phyloP scores from a whole-genome alignment of 2,888 invertebrate species.

The Limnephilus rhombicus region DNA sequence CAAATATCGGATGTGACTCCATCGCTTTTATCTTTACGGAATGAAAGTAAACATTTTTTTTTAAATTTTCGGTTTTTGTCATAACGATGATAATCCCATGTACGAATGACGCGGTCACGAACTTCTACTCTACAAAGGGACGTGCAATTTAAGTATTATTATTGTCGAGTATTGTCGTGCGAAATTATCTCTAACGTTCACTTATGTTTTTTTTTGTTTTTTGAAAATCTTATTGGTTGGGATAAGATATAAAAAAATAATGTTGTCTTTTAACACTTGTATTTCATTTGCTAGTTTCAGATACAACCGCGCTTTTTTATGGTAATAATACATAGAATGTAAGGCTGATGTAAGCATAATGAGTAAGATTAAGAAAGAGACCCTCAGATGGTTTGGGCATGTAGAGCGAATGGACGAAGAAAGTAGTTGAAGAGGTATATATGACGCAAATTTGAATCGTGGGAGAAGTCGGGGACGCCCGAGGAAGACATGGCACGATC shows the following conservation, averaged over 20 bases:
- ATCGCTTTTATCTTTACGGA: conserved; percentile 5
- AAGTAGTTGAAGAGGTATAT: too few relatives aligned
- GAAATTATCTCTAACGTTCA: background rate
- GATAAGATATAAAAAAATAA: background rate
- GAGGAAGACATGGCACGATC: too few relatives aligned
- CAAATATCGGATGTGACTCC: conserved; percentile 19
- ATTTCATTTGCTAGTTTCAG: background rate
- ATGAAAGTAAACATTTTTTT: conserved; percentile 56
- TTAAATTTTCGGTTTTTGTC: conserved; percentile 52
- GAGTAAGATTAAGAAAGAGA: too few relatives aligned
- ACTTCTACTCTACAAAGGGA: background rate
- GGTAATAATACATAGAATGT: too few relatives aligned
- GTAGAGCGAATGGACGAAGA: too few relatives aligned
- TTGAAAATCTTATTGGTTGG: background rate
- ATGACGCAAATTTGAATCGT: too few relatives aligned
- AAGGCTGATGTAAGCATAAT: too few relatives aligned
- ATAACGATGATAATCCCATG: conserved; percentile 57
- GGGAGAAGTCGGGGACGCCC: too few relatives aligned
- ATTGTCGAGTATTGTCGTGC: background rate
- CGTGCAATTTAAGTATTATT: background rate
- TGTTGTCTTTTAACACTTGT: background rate
- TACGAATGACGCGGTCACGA: conserved; percentile 56
- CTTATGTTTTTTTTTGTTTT: background rate
- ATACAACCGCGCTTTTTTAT: background rate
- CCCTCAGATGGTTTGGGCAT: too few relatives aligned